Conservation (phyloP, 2,797 vertebrate genomes). For the Sebastes jordani region DNA sequence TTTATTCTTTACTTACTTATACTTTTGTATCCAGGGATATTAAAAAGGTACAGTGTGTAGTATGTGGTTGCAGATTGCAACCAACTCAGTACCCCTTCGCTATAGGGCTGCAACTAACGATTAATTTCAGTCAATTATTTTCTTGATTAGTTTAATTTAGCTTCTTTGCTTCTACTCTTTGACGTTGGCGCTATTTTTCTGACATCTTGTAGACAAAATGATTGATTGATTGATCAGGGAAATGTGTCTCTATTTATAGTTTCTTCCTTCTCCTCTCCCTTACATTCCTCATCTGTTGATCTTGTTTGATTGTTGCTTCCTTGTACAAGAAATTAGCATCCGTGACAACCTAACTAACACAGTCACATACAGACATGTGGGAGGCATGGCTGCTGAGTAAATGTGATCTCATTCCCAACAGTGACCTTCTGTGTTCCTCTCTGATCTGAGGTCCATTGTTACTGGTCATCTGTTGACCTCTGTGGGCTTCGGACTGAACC, state of each 20-base stretch:
- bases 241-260: not conserved
- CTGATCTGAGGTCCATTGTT: constrained; percentile 64
- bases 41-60: not conserved
- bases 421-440: constrained; percentile 38
- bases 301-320: not conserved
- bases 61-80: not conserved
- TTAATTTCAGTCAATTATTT: not conserved
- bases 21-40: not conserved
- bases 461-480: constrained; percentile 38
- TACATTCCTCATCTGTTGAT: not conserved
- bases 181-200: too few species aligned
- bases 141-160: not conserved
- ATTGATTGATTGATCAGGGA: too few species aligned
- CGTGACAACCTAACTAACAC: not conserved
- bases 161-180: too few species aligned
- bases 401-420: constrained; percentile 60
- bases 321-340: not conserved
- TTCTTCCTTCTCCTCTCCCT: not conserved
- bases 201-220: too few species aligned
- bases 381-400: constrained; percentile 17
- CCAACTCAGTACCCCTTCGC: too few species aligned
- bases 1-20: not conserved
- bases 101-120: not conserved
- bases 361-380: not conserved
- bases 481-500: constrained; percentile 25